Evolutionary conservation across 1,140 invertebrate species (phyloP).

Genomic region (Nasonia giraulti): DNA sequence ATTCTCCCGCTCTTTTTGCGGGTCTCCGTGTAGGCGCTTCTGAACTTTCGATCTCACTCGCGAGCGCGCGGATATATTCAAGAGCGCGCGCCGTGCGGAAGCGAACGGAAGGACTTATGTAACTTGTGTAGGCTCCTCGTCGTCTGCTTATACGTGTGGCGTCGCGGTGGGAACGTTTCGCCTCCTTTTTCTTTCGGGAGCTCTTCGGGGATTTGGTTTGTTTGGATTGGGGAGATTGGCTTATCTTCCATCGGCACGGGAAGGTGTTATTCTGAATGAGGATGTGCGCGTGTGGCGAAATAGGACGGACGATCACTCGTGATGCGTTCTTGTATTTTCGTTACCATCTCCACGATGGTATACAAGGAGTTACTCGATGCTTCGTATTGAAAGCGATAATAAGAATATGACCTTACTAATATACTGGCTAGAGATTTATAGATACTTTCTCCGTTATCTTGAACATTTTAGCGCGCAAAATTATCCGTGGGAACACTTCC

Average conservation of each 20-base stretch:
- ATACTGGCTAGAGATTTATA: neutral
- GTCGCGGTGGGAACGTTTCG: slow-evolving; percentile 11
- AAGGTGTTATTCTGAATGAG: neutral
- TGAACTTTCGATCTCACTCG: slow-evolving; percentile 38
- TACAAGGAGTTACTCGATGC: neutral
- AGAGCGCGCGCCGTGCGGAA: slow-evolving; percentile 21
- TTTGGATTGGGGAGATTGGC: neutral
- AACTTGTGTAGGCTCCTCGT: neutral
- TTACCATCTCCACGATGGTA: neutral
- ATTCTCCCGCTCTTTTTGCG: neutral
- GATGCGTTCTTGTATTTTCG: neutral
- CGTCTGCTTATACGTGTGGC: neutral
- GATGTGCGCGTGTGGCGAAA: neutral
- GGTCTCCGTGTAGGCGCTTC: neutral
- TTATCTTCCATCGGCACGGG: neutral
- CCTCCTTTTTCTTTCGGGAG: neutral
- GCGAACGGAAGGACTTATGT: slow-evolving; percentile 42
- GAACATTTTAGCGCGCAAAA: neutral
- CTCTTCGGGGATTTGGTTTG: neutral
- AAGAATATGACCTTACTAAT: neutral
- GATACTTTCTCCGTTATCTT: neutral
- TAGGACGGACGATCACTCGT: neutral
- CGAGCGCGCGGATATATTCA: slow-evolving; percentile 17
- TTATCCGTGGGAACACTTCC: neutral
- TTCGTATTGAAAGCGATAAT: neutral